phyloP scores from a whole-genome alignment of 2,888 invertebrate species.

The Eristalis intricaria region DNA sequence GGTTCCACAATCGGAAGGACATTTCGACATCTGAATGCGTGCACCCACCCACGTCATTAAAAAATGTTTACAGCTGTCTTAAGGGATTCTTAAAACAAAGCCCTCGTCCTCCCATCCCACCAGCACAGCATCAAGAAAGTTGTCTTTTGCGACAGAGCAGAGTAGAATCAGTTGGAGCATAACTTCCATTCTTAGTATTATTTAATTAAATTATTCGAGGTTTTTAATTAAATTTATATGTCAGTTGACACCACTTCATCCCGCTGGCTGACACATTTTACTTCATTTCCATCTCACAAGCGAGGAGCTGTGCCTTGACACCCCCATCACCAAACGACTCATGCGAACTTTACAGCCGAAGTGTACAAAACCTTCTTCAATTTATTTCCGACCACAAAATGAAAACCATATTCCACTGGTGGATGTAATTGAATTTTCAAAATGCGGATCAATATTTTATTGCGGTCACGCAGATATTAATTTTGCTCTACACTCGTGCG shows the following conservation, averaged over 20 bases:
- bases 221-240: not conserved
- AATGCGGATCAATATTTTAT: conserved; percentile 55
- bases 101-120: too few relatives aligned
- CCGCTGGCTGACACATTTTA: not conserved
- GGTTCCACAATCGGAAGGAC: too few relatives aligned
- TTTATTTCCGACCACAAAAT: conserved; percentile 29
- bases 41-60: too few relatives aligned
- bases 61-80: too few relatives aligned
- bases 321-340: not conserved
- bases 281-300: not conserved
- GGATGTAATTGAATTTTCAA: conserved; percentile 51
- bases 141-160: too few relatives aligned
- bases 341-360: conserved; percentile 15
- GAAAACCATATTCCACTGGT: conserved; percentile 12
- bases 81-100: too few relatives aligned
- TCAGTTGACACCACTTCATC: not conserved
- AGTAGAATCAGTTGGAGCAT: not conserved
- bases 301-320: not conserved
- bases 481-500: conserved; percentile 5
- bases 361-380: conserved; percentile 5
- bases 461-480: conserved; percentile 47
- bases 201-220: not conserved
- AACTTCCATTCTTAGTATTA: not conserved
- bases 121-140: too few relatives aligned
- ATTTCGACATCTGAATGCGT: too few relatives aligned